Evolutionary conservation across 2,113 vertebrate species (phyloP).

Genomic region (Tetrao urogallus): DNA sequence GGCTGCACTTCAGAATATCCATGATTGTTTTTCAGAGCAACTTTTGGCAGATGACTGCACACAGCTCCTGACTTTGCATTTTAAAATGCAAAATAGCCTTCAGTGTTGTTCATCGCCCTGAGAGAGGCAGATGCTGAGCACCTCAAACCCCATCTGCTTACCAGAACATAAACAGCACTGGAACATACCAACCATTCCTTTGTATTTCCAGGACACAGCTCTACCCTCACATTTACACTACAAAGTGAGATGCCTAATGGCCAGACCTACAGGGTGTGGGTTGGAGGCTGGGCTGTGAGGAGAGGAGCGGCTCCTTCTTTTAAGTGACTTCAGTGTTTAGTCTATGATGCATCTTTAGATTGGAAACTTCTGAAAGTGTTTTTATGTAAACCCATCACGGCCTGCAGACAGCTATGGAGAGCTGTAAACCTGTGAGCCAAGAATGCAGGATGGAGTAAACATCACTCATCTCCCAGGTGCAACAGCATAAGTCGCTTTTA

Average conservation of each 20-base stretch:
- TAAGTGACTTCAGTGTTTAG: neutral
- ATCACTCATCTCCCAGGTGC: neutral
- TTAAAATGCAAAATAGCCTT: neutral
- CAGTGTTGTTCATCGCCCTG: neutral
- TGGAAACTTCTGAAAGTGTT: neutral
- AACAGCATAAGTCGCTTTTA: too few relatives aligned
- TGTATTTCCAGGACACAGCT: neutral
- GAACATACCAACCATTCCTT: neutral
- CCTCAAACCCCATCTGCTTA: neutral
- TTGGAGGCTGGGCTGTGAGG: neutral
- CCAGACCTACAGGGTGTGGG: rapidly evolving
- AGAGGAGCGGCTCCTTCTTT: neutral
- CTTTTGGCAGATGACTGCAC: neutral
- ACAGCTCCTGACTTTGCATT: neutral
- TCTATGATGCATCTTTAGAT: neutral
- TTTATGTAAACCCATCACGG: neutral
- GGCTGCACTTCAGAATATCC: neutral
- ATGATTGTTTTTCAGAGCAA: neutral
- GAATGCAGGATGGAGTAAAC: neutral
- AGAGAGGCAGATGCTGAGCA: neutral
- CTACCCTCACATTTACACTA: neutral
- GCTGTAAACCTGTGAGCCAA: neutral
- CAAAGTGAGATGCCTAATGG: neutral
- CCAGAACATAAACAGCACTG: neutral
- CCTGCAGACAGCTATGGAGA: neutral